Evolutionary conservation across 2,113 vertebrate species (phyloP), one percentile per base, ranked within the genome.

Genomic region (Naja naja): DNA sequence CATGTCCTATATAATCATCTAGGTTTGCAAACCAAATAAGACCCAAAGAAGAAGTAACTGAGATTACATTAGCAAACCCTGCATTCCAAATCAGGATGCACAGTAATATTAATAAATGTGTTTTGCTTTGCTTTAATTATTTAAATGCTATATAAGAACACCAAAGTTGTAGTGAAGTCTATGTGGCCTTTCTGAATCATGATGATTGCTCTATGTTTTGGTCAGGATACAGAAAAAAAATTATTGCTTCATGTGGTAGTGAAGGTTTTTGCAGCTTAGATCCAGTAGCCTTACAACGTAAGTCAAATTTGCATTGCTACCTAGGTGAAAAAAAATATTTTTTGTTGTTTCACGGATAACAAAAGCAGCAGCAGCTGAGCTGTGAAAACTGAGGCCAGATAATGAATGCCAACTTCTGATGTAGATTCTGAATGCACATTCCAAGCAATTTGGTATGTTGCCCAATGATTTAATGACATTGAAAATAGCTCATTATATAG

Each of bases 401-500:
- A 58, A 58, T 89, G 18, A 58, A 58, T 89, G 18, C 4, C 25
- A 60, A 89, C 88, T 27, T 45, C 43, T 20, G 23, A 27, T 47
- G 4, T 6, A 45, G 23, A 12, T 56, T 25, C 23, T 45, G 39
- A 89, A 89, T 47, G 14, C 39, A 53, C 20, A 3, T 27, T 81
- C 74, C 34, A 81, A 81, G 34, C 74, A 81, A 81, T 39, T 81
- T 39, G 16, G 16, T 81, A 81, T 34, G 18, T 81, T 9, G 34
- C 18, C 74, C 34, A 43, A 81, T 81, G 74, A 43, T 81, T 81
- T 81, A 81, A 81, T 81, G 74, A 85, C 34, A 90, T 95, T 91
- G 87, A 53, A 93, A 93, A 96, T 94, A 92, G 88, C 90, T 94
- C 95, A 89, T 95, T 96, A 96, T 94, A 96, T 96, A 95, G 94